Conservation (phyloP, 2,113 vertebrate genomes). For the Hylia prasina region DNA sequence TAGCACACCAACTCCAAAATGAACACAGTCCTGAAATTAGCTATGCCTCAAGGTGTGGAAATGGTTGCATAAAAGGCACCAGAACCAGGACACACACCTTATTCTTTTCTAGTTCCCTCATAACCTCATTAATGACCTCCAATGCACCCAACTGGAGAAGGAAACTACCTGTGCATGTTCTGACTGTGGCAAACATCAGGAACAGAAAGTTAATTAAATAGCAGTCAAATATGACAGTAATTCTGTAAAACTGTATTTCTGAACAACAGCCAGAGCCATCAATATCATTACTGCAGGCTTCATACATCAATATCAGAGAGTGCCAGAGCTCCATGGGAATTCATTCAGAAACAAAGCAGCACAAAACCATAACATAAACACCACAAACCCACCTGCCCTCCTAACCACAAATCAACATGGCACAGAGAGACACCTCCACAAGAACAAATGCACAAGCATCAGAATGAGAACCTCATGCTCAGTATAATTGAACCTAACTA, state of each 20-base stretch:
- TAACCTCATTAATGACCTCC: background rate
- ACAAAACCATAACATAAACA: background rate
- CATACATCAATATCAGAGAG: background rate
- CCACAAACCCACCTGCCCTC: background rate
- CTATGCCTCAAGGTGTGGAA: background rate
- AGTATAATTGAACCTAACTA: background rate
- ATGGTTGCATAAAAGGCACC: background rate
- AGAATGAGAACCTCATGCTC: background rate
- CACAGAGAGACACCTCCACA: background rate
- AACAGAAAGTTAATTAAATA: background rate
- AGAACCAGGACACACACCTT: background rate
- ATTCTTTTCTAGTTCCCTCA: background rate
- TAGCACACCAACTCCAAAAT: background rate
- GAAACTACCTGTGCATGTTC: background rate
- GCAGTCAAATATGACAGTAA: background rate
- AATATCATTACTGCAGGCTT: background rate
- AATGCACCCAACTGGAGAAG: background rate
- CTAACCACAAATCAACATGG: background rate
- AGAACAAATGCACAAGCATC: background rate
- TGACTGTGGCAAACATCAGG: background rate
- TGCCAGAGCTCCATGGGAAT: background rate
- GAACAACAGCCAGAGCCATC: conserved; percentile 13
- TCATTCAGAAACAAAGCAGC: background rate
- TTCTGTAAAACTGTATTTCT: background rate
- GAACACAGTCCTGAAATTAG: background rate